phyloP scores from a whole-genome alignment of 2,888 invertebrate species.

The Galeruca laticollis region DNA sequence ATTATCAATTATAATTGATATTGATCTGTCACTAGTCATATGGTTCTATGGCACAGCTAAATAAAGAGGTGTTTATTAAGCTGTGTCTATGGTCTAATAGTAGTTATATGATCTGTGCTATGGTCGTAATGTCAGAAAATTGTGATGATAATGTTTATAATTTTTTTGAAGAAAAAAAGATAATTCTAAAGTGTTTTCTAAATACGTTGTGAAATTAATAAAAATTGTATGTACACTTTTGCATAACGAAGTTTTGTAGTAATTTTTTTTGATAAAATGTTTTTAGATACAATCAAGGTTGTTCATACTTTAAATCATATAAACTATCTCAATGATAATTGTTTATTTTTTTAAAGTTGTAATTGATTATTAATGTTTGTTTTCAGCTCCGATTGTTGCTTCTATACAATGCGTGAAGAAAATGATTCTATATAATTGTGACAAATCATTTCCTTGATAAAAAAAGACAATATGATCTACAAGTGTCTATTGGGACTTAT shows the following conservation, averaged over 20 bases:
- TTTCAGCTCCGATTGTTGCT: constrained; percentile 12
- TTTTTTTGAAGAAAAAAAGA: constrained; percentile 21
- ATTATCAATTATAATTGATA: too few species aligned
- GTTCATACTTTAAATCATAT: constrained; percentile 23
- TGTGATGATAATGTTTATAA: constrained; percentile 32
- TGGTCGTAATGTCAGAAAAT: constrained; percentile 21
- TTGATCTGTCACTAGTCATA: too few species aligned
- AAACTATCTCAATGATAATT: constrained; percentile 26
- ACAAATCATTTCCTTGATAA: constrained; percentile 23
- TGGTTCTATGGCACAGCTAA: too few species aligned
- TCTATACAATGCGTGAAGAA: constrained; percentile 1
- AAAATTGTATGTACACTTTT: constrained; percentile 1
- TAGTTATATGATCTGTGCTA: too few species aligned
- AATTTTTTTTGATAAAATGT: background rate
- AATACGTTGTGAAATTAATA: background rate
- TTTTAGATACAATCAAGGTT: constrained; percentile 27
- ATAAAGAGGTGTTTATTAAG: too few species aligned
- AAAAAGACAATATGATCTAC: constrained; percentile 37
- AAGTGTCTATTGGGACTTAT: constrained; percentile 35
- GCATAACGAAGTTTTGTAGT: background rate
- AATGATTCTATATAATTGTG: constrained; percentile 20
- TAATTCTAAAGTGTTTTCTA: constrained; percentile 16
- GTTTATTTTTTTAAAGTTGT: constrained; percentile 18
- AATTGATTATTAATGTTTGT: background rate
- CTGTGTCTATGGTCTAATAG: too few species aligned